Conservation (phyloP, 2,797 vertebrate species). For the Cercopithecus neglectus region DNA sequence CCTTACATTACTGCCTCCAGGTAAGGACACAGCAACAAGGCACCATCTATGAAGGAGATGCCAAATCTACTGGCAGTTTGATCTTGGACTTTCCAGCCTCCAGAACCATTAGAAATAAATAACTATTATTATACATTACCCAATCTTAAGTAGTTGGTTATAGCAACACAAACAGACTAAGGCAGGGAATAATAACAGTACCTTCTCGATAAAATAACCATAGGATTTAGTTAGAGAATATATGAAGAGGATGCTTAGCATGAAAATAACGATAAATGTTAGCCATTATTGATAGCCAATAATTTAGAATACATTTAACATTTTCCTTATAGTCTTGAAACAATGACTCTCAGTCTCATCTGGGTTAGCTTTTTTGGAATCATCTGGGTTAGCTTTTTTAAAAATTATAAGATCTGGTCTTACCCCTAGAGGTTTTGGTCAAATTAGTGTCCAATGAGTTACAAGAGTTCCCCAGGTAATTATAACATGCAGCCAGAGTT, state of each 20-base stretch:
- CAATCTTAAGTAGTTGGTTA: background rate
- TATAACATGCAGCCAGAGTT: background rate
- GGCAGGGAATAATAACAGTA: background rate
- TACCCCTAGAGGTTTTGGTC: conserved; percentile 27
- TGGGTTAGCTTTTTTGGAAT: background rate
- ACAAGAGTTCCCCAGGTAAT: background rate
- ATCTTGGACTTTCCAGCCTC: background rate
- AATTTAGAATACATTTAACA: conserved; percentile 69
- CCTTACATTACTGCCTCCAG: background rate
- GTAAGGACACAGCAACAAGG: background rate
- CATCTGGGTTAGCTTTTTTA: background rate
- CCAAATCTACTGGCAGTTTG: background rate
- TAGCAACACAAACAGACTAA: background rate
- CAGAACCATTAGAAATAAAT: background rate
- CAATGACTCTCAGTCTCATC: background rate
- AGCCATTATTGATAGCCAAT: conserved; percentile 52
- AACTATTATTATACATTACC: background rate
- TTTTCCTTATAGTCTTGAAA: conserved; percentile 74
- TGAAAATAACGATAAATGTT: conserved; percentile 33
- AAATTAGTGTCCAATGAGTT: background rate
- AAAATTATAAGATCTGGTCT: background rate
- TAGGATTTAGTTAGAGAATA: background rate
- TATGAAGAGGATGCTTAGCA: background rate
- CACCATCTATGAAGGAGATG: background rate
- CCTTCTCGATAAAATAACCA: background rate